A percentile compares a stretch with the other conserved stretches of the same genome.
Evolutionary conservation across 2,888 invertebrate genomes (phyloP).

Genomic region (Dorcus parallelipipedus): DNA sequence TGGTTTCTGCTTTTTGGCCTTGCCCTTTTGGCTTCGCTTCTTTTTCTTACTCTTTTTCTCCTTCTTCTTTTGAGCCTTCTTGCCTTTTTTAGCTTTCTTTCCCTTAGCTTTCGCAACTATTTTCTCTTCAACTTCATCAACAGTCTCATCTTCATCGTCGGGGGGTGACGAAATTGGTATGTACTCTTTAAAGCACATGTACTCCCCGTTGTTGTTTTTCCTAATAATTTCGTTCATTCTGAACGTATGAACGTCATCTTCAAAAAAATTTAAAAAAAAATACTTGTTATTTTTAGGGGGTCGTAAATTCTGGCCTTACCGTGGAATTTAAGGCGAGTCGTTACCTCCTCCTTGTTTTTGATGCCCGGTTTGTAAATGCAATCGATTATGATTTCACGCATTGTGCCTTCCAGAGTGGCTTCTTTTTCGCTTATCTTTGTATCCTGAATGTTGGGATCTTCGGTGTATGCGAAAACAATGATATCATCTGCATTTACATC

Average conservation of each 20-base stretch:
- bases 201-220: not conserved
- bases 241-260: constrained; percentile 21
- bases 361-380: constrained; percentile 17
- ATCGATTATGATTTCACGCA: constrained; percentile 15
- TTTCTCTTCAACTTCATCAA: not conserved
- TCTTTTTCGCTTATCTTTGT: constrained; percentile 1
- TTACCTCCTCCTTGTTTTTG: constrained; percentile 9
- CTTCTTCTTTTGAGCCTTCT: constrained; percentile 6
- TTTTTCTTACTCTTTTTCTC: constrained; percentile 12
- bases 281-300: not conserved
- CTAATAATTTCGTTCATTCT: constrained; percentile 23
- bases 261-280: not conserved
- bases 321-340: constrained; percentile 4
- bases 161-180: constrained; percentile 21
- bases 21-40: constrained; percentile 9
- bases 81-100: constrained; percentile 7
- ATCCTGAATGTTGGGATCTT: constrained; percentile 19
- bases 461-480: constrained; percentile 18
- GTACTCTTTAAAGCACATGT: constrained; percentile 19
- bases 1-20: constrained; percentile 7
- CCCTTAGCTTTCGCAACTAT: not conserved
- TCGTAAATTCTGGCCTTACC: not conserved
- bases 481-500: constrained; percentile 15
- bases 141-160: constrained; percentile 9
- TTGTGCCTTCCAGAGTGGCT: constrained; percentile 3